Evolutionary conservation across 2,888 invertebrate species (phyloP).

Genomic region (Brenthis hecate): DNA sequence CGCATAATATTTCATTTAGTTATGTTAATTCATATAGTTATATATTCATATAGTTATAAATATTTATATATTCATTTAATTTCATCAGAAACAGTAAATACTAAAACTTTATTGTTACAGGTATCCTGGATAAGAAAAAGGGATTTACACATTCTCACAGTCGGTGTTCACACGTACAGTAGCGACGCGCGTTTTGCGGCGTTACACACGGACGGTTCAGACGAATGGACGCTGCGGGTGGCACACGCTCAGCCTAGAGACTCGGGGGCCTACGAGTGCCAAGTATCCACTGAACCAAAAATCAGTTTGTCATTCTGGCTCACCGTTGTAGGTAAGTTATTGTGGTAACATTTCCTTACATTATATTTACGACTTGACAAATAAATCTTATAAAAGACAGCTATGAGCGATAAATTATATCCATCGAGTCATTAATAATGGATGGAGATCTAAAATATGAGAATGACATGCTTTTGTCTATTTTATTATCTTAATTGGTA

Average conservation of each 20-base stretch:
- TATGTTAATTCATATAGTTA: too few species aligned
- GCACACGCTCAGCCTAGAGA: conserved; percentile 88
- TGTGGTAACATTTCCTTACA: background rate
- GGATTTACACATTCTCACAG: conserved; percentile 88
- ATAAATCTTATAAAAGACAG: conserved; percentile 11
- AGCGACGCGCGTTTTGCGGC: conserved; percentile 86
- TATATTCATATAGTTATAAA: too few species aligned
- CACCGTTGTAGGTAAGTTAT: conserved; percentile 88
- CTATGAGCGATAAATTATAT: background rate
- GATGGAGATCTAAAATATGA: background rate
- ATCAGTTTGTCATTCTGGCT: conserved; percentile 89
- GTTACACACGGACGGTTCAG: conserved; percentile 84
- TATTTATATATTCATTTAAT: too few species aligned
- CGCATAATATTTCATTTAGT: too few species aligned
- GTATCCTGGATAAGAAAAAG: conserved; percentile 95
- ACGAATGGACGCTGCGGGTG: conserved; percentile 84
- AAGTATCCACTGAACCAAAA: conserved; percentile 96
- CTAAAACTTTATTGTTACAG: conserved; percentile 63
- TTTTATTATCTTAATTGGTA: background rate
- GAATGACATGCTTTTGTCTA: background rate
- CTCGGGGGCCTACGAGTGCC: conserved; percentile 95
- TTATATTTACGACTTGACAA: background rate
- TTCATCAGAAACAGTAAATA: background rate
- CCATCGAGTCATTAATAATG: background rate
- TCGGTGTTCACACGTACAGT: conserved; percentile 85